Evolutionary conservation across 2,113 vertebrate species (phyloP).

Genomic region (Ia io): DNA sequence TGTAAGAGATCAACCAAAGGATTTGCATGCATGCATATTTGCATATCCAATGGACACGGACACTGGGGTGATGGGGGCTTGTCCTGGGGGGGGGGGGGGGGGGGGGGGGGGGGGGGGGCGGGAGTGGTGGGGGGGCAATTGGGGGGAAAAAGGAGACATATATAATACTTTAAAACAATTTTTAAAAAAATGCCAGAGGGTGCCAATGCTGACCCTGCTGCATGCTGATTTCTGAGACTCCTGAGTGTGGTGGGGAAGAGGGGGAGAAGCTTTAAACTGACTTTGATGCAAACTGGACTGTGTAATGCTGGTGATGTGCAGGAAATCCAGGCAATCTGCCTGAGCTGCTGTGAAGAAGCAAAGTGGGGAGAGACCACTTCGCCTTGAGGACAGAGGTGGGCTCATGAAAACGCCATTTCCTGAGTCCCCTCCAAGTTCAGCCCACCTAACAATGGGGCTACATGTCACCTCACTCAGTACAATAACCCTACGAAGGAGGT

Average conservation of each 20-base stretch:
- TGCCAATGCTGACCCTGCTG: rapidly evolving
- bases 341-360: neutral
- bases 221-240: neutral
- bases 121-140: too few relatives aligned
- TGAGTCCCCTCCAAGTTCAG: neutral
- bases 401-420: neutral
- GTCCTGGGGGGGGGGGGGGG: too few relatives aligned
- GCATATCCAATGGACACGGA: too few relatives aligned
- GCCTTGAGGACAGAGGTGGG: neutral
- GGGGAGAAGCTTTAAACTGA: neutral
- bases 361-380: neutral
- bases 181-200: neutral
- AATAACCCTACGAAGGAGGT: neutral
- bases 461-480: neutral
- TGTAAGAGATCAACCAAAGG: too few relatives aligned
- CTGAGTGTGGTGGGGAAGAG: neutral
- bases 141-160: too few relatives aligned
- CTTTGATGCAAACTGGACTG: neutral
- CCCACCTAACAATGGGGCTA: neutral
- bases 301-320: neutral
- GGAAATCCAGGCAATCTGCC: neutral
- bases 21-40: too few relatives aligned
- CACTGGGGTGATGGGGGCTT: too few relatives aligned
- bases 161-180: too few relatives aligned
- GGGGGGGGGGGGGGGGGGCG: too few relatives aligned